These are phyloP conservation scores for Meteorus colon DNA, from an alignment of 2,888 invertebrate species.

Conservation along the genomic window DNA sequence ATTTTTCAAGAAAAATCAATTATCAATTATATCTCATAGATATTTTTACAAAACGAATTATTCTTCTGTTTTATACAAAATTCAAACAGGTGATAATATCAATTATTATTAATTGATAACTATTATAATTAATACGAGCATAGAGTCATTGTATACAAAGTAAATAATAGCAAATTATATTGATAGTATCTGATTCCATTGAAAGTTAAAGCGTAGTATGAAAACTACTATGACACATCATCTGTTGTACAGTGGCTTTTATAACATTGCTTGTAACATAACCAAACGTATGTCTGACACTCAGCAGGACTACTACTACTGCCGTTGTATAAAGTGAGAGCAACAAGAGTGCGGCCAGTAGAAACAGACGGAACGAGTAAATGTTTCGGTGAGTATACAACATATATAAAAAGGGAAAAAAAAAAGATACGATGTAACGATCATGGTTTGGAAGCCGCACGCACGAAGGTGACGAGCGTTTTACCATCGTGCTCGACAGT, in stretches of 20 bases:
- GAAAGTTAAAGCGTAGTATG: neutral
- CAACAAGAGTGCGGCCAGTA: neutral
- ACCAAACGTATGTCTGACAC: constrained; percentile 23
- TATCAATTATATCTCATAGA: too few relatives aligned
- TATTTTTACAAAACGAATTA: too few relatives aligned
- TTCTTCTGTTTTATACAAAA: too few relatives aligned
- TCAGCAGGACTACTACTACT: constrained; percentile 16
- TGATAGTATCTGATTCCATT: neutral
- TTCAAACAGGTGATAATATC: too few relatives aligned
- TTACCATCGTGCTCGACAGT: constrained; percentile 37
- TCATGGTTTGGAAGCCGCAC: constrained; percentile 13
- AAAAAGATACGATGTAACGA: neutral
- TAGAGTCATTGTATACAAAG: too few relatives aligned
- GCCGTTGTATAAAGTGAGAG: neutral
- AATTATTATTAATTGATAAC: too few relatives aligned
- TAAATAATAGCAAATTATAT: too few relatives aligned
- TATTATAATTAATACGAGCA: too few relatives aligned
- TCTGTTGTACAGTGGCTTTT: neutral
- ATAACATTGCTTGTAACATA: neutral
- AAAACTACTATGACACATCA: neutral
- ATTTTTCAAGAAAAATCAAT: too few relatives aligned
- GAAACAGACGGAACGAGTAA: neutral
- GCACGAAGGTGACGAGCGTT: constrained; percentile 38
- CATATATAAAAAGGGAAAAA: neutral
- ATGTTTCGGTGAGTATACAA: constrained; percentile 4